Percentiles rank a stretch among this genome's conserved stretches.
Conservation (phyloP, 2,797 vertebrate species). For the Chaenodraco wilsoni region DNA sequence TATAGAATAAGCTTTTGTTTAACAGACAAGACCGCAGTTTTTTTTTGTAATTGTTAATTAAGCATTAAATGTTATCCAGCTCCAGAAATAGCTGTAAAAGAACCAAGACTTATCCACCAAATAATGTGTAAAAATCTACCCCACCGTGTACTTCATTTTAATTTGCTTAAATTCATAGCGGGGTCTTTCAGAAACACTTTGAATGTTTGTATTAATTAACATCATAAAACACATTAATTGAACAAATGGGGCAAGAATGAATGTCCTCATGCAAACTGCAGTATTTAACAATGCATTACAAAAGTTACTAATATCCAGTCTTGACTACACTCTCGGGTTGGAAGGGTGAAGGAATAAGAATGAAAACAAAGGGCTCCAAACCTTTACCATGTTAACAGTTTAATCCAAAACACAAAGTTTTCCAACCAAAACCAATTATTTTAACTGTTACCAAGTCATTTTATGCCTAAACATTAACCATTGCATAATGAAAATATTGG, state of each 20-base stretch:
- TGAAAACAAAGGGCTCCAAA: no score
- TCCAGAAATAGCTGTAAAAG: not conserved
- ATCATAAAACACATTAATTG: constrained; percentile 10
- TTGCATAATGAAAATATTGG: not conserved
- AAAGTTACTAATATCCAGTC: not conserved
- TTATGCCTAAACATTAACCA: not conserved
- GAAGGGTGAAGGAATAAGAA: not conserved
- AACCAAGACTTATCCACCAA: not conserved
- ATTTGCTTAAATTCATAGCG: constrained; percentile 29
- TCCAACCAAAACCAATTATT: no score
- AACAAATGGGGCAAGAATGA: constrained; percentile 4
- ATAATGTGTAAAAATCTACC: constrained; percentile 13
- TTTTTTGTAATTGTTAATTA: constrained; percentile 6
- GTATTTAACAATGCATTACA: not conserved
- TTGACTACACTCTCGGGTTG: not conserved
- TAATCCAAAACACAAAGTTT: no score
- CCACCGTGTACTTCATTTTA: constrained; percentile 12
- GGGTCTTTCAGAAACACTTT: constrained; percentile 27
- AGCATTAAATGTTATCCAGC: not conserved
- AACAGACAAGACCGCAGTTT: not conserved
- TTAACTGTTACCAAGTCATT: no score
- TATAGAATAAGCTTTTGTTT: not conserved
- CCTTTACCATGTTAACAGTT: no score
- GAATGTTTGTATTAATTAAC: constrained; percentile 25
- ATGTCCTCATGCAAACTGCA: not conserved